Evolutionary conservation across 2,888 invertebrate species (phyloP).

Genomic region (Pterobdella sp.): DNA sequence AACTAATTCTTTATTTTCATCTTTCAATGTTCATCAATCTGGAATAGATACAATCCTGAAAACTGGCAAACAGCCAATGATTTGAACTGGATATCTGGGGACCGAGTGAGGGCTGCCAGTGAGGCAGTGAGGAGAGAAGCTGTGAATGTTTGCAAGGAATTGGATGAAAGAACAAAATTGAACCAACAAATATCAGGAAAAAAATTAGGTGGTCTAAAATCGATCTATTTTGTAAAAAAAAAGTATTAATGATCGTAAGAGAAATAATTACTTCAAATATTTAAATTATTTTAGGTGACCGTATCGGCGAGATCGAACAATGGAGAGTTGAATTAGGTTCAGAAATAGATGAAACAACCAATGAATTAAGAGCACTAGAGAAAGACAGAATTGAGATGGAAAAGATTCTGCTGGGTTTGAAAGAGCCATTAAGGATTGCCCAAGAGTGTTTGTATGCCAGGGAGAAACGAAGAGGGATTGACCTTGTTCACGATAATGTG

Average conservation of each 20-base stretch:
- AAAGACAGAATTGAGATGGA: conserved; percentile 12
- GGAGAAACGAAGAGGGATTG: conserved; percentile 77
- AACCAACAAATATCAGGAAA: conserved; percentile 69
- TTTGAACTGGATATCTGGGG: conserved; percentile 71
- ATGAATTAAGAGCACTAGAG: conserved; percentile 41
- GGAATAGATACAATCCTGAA: conserved; percentile 66
- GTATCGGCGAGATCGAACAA: conserved; percentile 82
- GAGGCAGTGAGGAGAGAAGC: conserved; percentile 50
- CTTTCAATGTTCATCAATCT: neutral
- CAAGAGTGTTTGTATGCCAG: conserved; percentile 88
- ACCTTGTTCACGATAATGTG: conserved; percentile 80
- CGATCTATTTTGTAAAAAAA: neutral
- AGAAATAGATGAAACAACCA: conserved; percentile 74
- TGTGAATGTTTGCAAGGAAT: conserved; percentile 50
- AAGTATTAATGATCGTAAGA: neutral
- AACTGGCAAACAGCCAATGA: conserved; percentile 81
- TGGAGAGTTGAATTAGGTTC: conserved; percentile 74
- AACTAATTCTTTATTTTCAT: neutral
- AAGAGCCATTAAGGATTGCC: conserved; percentile 71
- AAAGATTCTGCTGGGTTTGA: conserved; percentile 13
- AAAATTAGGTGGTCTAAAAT: conserved; percentile 68
- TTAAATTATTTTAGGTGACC: conserved; percentile 61
- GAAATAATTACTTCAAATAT: neutral
- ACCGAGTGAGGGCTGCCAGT: conserved; percentile 68
- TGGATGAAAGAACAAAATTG: conserved; percentile 51